Conservation (phyloP, 2,888 invertebrate species). For the Cephus rjabovi region DNA sequence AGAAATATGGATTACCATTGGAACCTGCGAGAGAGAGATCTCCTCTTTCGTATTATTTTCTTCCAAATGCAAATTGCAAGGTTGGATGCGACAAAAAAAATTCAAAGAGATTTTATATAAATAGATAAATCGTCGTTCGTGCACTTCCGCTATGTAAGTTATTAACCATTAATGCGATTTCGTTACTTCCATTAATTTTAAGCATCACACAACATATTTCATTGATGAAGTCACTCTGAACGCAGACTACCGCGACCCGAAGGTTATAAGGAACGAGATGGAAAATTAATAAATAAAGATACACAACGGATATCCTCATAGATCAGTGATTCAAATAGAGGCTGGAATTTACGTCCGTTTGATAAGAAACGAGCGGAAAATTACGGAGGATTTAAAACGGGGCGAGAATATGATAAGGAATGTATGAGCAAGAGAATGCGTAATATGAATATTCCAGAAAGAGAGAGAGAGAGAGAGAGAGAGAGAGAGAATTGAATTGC, state of each 20-base stretch:
- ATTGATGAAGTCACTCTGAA: conserved; percentile 35
- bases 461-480: neutral
- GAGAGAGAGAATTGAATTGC: conserved; percentile 24
- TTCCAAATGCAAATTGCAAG: conserved; percentile 1
- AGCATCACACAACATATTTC: conserved; percentile 21
- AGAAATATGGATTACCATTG: neutral
- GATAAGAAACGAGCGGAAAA: neutral
- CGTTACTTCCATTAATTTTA: conserved; percentile 33
- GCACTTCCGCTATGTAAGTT: neutral
- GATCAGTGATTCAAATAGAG: conserved; percentile 32
- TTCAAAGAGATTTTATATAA: neutral
- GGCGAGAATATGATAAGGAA: neutral
- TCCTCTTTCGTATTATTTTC: neutral
- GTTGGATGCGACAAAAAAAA: neutral
- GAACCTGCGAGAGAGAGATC: neutral
- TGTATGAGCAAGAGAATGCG: neutral
- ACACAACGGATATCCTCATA: conserved; percentile 29
- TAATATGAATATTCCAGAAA: neutral
- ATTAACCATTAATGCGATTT: neutral
- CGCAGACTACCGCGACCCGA: conserved; percentile 49
- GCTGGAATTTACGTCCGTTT: neutral
- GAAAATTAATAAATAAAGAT: neutral
- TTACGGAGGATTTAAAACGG: neutral
- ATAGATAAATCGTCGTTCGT: neutral
- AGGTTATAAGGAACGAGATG: conserved; percentile 6